Evolutionary conservation across 2,797 vertebrate genomes (phyloP), one percentile per base, ranked within the genome.

Genomic region (Odontamblyopus lacepedii): DNA sequence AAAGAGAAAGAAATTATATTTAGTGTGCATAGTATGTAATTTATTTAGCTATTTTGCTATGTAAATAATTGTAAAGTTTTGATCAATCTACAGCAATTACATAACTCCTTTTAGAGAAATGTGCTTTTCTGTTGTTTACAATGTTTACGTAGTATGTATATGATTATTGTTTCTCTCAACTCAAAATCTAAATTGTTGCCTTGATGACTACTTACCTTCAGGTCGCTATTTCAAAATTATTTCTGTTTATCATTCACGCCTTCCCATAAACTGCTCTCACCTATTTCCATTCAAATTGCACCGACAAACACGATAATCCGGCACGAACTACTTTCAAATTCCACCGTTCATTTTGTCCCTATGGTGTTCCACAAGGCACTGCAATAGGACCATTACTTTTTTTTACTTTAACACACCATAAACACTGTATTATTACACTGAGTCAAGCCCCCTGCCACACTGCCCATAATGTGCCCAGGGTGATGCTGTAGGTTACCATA

Each of bases 391-490:
- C 35, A 7, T 69, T 72, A 76, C 61, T 26, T 16, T 62, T 48
- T 50, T 62, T 48, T 50, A 62, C 70, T 53, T 66, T 53, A 56
- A 70, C 30, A 30, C 0, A n/a, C 61, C 71, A 29, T 19, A 55
- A 76, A 66, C 73, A 53, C 66, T 26, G 64, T 60, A 5, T 35
- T 0, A 15, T 4, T 23, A 23, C 23, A 23, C 23, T 3, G 41
- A 7, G 69, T 93, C 92, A 95, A 79, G 94, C 94, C 0, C 95
- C 94, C 83, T 95, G 94, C 97, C 97, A 99, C 78, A 97, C 86
- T 0, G 97, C 97, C 97, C 98, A 99, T 78, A 99, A 93, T 0
- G 92, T 93, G 35, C 96, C 93, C 88, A 99, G 90, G 0, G 97
- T 98, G 93, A 96, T 59, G 78, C 92, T 94, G 78, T 99, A 99